Conservation (phyloP, 2,888 invertebrate genomes). For the Pterostichus madidus region DNA sequence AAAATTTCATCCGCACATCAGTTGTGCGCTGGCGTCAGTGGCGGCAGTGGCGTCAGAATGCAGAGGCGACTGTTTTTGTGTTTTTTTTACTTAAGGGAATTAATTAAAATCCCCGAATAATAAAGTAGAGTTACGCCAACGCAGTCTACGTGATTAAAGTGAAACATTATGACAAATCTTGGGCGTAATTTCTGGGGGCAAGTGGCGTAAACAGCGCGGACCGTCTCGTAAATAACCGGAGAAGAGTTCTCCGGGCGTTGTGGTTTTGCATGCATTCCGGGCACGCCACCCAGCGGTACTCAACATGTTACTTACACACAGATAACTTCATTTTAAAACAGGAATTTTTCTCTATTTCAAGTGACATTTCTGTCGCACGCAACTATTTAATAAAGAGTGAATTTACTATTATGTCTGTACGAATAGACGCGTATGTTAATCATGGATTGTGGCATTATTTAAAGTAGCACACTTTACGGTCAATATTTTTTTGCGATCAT, state of each 20-base stretch:
- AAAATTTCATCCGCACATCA: slow-evolving; percentile 28
- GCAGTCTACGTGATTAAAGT: slow-evolving; percentile 55
- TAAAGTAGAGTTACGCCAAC: slow-evolving; percentile 26
- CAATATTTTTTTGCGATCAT: no score
- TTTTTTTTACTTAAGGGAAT: slow-evolving; percentile 53
- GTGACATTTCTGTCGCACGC: slow-evolving; percentile 13
- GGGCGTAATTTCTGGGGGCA: slow-evolving; percentile 64
- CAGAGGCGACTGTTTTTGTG: slow-evolving; percentile 22
- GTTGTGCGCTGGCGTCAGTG: background rate
- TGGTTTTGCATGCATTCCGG: slow-evolving; percentile 44
- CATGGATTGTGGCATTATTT: no score
- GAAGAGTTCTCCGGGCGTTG: slow-evolving; percentile 33
- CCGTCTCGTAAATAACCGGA: slow-evolving; percentile 46
- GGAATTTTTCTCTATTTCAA: slow-evolving; percentile 23
- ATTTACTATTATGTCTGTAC: slow-evolving; percentile 12
- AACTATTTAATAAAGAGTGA: slow-evolving; percentile 4
- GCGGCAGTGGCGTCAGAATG: slow-evolving; percentile 11
- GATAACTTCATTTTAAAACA: slow-evolving; percentile 22
- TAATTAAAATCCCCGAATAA: slow-evolving; percentile 54
- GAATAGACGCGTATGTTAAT: background rate
- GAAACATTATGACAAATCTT: slow-evolving; percentile 65
- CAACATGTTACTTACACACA: background rate
- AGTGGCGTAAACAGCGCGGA: slow-evolving; percentile 62
- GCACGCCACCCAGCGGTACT: slow-evolving; percentile 10
- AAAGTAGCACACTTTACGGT: no score